Base-by-base conservation (phyloP, 2,797 vertebrate genomes). In the Anisognathus igniventris region DNA sequence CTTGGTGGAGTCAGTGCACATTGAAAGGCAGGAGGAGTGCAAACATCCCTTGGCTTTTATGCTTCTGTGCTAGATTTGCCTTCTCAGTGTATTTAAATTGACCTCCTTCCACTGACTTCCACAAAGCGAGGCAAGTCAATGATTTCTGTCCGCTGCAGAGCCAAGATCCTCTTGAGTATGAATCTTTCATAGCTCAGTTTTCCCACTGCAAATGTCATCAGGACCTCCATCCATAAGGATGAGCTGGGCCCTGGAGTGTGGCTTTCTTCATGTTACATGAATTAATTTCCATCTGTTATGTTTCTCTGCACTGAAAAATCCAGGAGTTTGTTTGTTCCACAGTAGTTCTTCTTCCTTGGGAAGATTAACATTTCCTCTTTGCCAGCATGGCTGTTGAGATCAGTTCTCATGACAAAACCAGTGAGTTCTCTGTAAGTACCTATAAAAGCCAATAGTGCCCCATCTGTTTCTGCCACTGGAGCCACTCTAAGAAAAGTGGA, bases 61-160 rank as follows among this genome's bases (percentile, higher is more conserved):
- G 1, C 11, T 42, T 57, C 30, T 0, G 0, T 11, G 13, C 47
- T 45, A 65, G 42, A 57, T n/a, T 64, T 85, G 7, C 2, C 0
- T 68, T 79, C 58, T 68, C 25, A 13, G 27, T 24, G n/a, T 45
- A 33, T 48, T 88, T 78, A 48, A 61, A 56, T 4, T 74, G 68
- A 89, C 68, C 31, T 91, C 21, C 48, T 23, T 76, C 31, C 62
- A 30, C 62, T 58, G 66, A 51, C 28, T 91, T 74, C 48, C 45
- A 64, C 54, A 72, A 31, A 91, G 35, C 57, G 80, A 67, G 72
- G 45, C 4, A 12, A 77, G 60, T 15, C 81, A 58, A 4, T 51
- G 57, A 17, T 64, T 82, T 77, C n/a, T 54, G 45, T 28, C 3
- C 1, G 35, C 64, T 64, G 39, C 71, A 87, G 62, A 71, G 42